These are phyloP conservation scores for Epizoanthus stellaris DNA, from an alignment of 92 coral and sea anemone species.

Conservation along the genomic window DNA sequence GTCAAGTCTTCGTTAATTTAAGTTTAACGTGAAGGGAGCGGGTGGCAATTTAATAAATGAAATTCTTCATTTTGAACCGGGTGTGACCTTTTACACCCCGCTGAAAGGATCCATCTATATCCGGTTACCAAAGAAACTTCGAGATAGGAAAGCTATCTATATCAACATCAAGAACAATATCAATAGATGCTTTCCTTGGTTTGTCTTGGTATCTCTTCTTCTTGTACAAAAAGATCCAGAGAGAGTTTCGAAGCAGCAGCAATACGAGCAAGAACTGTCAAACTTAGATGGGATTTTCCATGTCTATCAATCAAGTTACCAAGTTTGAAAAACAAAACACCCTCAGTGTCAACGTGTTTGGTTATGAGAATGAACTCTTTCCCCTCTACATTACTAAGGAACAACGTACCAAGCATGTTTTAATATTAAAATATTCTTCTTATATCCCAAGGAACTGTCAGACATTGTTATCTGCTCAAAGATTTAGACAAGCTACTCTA, in stretches of 20 bases:
- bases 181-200: constrained; percentile 54
- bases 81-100: constrained; percentile 44
- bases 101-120: constrained; percentile 53
- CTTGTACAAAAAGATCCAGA: constrained; percentile 32
- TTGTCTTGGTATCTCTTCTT: constrained; percentile 44
- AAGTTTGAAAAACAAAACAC: constrained; percentile 46
- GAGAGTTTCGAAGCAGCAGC: constrained; percentile 20
- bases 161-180: constrained; percentile 51
- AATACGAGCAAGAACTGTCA: constrained; percentile 34
- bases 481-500: background rate
- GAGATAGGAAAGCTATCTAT: constrained; percentile 46
- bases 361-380: constrained; percentile 15
- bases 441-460: background rate
- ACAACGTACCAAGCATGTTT: constrained; percentile 11
- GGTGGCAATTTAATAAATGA: too few species aligned
- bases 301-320: constrained; percentile 20
- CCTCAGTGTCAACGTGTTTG: background rate
- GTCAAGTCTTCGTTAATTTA: constrained; percentile 6
- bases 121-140: constrained; percentile 41
- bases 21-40: constrained; percentile 20
- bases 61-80: too few species aligned
- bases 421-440: constrained; percentile 16
- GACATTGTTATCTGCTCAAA: constrained; percentile 36
- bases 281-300: constrained; percentile 41
- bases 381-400: constrained; percentile 51